A percentile compares a stretch with the other conserved stretches of the same genome.
Evolutionary conservation across 2,888 invertebrate genomes (phyloP).

Genomic region (Calliphora vomitoria): DNA sequence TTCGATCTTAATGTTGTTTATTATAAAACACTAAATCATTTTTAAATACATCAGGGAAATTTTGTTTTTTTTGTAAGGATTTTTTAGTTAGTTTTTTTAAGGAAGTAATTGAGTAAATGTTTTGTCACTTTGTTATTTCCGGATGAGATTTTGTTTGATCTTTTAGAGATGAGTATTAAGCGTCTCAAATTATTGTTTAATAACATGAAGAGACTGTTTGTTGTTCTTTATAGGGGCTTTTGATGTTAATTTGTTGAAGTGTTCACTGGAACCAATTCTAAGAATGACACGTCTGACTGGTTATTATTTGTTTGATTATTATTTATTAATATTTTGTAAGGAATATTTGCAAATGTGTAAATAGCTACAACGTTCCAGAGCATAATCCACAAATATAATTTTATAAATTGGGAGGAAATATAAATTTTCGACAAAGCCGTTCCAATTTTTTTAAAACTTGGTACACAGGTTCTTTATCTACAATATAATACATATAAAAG

Average conservation of each 20-base stretch:
- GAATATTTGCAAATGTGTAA: too few relatives aligned
- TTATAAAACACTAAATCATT: slow-evolving; percentile 68
- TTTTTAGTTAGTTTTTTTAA: slow-evolving; percentile 8
- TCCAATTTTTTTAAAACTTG: too few relatives aligned
- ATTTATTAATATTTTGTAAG: background rate
- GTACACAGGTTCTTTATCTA: too few relatives aligned
- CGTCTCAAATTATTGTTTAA: slow-evolving; percentile 59
- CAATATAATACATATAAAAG: too few relatives aligned
- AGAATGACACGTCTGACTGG: slow-evolving; percentile 32
- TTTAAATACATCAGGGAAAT: slow-evolving; percentile 56
- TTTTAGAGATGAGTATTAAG: background rate
- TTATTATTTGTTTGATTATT: background rate
- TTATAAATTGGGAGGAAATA: too few relatives aligned
- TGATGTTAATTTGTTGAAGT: slow-evolving; percentile 35
- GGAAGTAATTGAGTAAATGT: slow-evolving; percentile 69
- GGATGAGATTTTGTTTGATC: slow-evolving; percentile 32
- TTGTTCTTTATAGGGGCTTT: background rate
- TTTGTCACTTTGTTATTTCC: slow-evolving; percentile 69
- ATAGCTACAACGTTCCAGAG: too few relatives aligned
- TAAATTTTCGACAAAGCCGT: too few relatives aligned
- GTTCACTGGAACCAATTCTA: slow-evolving; percentile 15
- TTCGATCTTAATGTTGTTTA: slow-evolving; percentile 43
- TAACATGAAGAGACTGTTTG: slow-evolving; percentile 30
- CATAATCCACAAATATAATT: too few relatives aligned
- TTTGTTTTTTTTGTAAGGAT: slow-evolving; percentile 28